Base-by-base conservation (phyloP, 2,888 invertebrate genomes). In the Elmis aenea region DNA sequence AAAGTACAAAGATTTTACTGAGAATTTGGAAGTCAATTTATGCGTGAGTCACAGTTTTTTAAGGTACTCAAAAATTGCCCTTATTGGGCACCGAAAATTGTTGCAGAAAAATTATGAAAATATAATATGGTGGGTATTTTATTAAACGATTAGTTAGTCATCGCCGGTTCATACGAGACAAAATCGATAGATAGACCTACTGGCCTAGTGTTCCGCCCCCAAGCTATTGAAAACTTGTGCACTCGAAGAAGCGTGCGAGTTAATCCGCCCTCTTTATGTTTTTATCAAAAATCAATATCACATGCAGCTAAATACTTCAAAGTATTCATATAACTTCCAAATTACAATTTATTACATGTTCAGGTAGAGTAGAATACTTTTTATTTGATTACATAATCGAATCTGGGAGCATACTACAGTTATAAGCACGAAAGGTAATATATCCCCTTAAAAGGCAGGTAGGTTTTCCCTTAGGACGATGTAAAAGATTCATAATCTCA, bases 401-500 rank as follows among this genome's bases (percentile, higher is more conserved):
- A 39, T 43, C 32, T 37, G 26, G 39, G 29, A 36, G 36, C 30
- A 35, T 30, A 39, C 35, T 38, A 38, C 34, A 29, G 31, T 26
- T 43, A 25, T 28, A 24, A 32, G 28, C 30, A 56, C 51, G 53
- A 51, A 54, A 54, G 49, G 54, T 51, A 58, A 57, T 54, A 54
- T 50, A 45, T 53, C 53, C 58, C 54, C 48, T 46, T 51, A 44
- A 46, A 50, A 41, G 33, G 45, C 47, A 52, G 54, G 58, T 59
- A 61, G 62, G 61, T 62, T 62, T 62, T 55, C 63, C 59, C 54
- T 31, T 30, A 55, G 58, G 63, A 58, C 50, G 47, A 54, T 46
- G 57, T 62, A 61, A 62, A 64, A 65, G 62, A 65, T 62, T 65
- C 64, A 65, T 65, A 64, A 64, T 64, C 62, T 55, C 52, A 59